Evolutionary conservation across 2,797 vertebrate species (phyloP), one percentile per base, ranked within the genome.

Genomic region (Amblyopsis hoosieri): DNA sequence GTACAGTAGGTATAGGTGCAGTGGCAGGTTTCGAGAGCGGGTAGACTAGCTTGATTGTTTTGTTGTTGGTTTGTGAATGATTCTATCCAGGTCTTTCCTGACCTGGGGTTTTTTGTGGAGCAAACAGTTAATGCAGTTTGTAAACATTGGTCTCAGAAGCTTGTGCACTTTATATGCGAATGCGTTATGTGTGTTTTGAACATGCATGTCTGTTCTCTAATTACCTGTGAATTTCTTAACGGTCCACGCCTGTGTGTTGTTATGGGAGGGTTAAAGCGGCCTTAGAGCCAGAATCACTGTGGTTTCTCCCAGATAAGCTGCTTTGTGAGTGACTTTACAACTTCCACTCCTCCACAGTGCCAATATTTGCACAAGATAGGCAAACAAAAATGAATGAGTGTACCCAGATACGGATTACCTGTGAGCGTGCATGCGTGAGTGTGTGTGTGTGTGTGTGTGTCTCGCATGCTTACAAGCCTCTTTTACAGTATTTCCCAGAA

Each of bases 291-390:
- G 55, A 71, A 56, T 58, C 65, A 59, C 54, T 57, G 54, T 62
- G 64, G 5, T 9, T 9, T 13, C 55, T 69, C 55, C 52, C 54
- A 33, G 72, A 74, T 78, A 60, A 45, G 17, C 2, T 19, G 17
- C 53, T 50, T 69, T 70, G 45, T 75, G 11, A 37, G 51, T 12
- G 63, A 50, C 57, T 60, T 62, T 60, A 58, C 59, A 60, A 52
- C 51, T 51, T 67, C 67, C 68, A 62, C 64, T 72, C 62, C 62
- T 60, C 57, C 46, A 42, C 50, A 64, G 2, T 64, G 53, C 17
- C 49, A 66, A 74, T 79, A 79, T 79, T 77, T 72, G 62, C 60
- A 57, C 42, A 64, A 53, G 67, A 67, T 54, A 63, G 66, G 14
- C 15, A 8, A 33, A n/a, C 19, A 46, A 57, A 31, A 61, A 68